Conservation (phyloP, 2,113 vertebrate genomes). For the Leptodactylus fuscus region DNA sequence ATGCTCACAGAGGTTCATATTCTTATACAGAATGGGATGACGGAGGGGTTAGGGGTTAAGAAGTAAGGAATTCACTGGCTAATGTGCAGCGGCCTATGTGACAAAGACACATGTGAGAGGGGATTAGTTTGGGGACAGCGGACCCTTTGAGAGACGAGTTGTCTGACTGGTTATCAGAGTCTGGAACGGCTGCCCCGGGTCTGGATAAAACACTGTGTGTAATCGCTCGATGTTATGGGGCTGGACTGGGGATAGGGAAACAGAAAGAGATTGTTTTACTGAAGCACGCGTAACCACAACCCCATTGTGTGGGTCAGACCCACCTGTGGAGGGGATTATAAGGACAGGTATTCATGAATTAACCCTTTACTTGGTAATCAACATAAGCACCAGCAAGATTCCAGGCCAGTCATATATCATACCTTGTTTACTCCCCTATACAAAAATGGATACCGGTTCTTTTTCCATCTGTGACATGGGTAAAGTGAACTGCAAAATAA, state of each 20-base stretch:
- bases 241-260: slow-evolving; percentile 24
- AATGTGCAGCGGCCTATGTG: slow-evolving; percentile 30
- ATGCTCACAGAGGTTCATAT: not conserved
- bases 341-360: slow-evolving; percentile 25
- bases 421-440: no score
- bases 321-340: slow-evolving; percentile 50
- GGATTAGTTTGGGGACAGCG: slow-evolving; percentile 52
- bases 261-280: slow-evolving; percentile 54
- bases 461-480: no score
- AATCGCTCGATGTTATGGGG: slow-evolving; percentile 45
- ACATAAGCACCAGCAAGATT: no score
- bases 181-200: slow-evolving; percentile 27
- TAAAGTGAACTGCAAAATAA: no score
- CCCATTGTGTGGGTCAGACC: slow-evolving; percentile 51
- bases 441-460: no score
- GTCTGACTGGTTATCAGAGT: slow-evolving; percentile 56
- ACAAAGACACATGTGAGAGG: slow-evolving; percentile 51
- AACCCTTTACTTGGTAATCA: slow-evolving; percentile 7
- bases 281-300: slow-evolving; percentile 52
- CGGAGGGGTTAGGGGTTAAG: slow-evolving; percentile 30
- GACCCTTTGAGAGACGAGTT: slow-evolving; percentile 52
- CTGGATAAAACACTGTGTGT: no score
- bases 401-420: no score
- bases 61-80: slow-evolving; percentile 43
- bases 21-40: not conserved